Evolutionary conservation across 2,113 vertebrate genomes (phyloP).

Genomic region (Tachysurus fulvidraco): DNA sequence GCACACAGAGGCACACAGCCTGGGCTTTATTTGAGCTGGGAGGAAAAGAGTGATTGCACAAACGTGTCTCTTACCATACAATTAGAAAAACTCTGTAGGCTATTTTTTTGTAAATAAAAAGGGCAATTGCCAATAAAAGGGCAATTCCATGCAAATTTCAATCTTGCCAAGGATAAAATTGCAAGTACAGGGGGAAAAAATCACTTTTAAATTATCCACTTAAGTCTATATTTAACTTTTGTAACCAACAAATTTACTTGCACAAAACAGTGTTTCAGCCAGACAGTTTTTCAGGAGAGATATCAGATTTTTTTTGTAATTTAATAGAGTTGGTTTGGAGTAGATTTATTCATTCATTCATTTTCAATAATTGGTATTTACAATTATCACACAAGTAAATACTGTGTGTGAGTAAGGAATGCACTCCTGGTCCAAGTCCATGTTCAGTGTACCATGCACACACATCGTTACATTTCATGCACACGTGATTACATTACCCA

Average conservation of each 20-base stretch:
- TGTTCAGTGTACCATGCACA: neutral
- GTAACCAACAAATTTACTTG: neutral
- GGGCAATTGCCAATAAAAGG: neutral
- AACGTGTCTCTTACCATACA: neutral
- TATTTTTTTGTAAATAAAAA: neutral
- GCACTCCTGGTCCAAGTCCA: neutral
- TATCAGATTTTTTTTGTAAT: neutral
- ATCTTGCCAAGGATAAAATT: neutral
- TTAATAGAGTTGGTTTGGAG: neutral
- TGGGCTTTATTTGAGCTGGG: conserved; percentile 3
- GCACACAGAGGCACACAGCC: neutral
- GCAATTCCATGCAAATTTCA: conserved; percentile 6
- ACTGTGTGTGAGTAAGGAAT: neutral
- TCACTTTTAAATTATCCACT: neutral
- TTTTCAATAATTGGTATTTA: neutral
- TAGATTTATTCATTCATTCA: neutral
- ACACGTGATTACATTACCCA: neutral
- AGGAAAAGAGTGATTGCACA: neutral
- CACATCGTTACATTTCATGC: neutral
- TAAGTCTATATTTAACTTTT: neutral
- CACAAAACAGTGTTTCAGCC: neutral
- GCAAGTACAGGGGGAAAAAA: neutral
- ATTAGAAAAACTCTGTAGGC: neutral
- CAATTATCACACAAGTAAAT: neutral
- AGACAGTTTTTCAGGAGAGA: neutral